These are phyloP conservation scores for Aporophyla lueneburgensis DNA, from an alignment of 2,888 invertebrate genomes.

Conservation along the genomic window DNA sequence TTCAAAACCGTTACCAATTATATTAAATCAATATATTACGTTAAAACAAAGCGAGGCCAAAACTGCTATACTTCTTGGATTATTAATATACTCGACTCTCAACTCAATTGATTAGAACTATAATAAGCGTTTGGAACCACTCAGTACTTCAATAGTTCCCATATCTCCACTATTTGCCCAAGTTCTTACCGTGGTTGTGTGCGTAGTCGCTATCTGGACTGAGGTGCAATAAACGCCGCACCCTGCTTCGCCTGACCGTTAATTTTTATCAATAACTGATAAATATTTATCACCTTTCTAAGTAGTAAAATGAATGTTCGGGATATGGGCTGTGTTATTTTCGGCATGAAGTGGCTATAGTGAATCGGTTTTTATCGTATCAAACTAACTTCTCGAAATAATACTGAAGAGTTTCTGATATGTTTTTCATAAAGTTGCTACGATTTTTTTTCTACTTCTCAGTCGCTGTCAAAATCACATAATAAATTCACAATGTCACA, in stretches of 20 bases:
- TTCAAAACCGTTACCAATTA: slow-evolving; percentile 12
- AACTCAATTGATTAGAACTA: slow-evolving; percentile 20
- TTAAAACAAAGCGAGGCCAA: background rate
- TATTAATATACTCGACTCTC: slow-evolving; percentile 26
- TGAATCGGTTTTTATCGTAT: background rate
- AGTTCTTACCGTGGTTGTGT: slow-evolving; percentile 49
- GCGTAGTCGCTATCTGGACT: slow-evolving; percentile 43
- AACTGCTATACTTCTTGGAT: slow-evolving; percentile 26
- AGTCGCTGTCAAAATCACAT: background rate
- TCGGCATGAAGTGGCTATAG: slow-evolving; percentile 3
- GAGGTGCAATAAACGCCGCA: slow-evolving; percentile 79
- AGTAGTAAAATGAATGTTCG: slow-evolving; percentile 48
- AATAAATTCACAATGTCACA: background rate
- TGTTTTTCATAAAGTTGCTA: background rate
- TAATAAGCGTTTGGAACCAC: slow-evolving; percentile 26
- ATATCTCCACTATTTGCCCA: slow-evolving; percentile 49
- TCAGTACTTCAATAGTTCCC: slow-evolving; percentile 42
- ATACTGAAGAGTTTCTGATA: background rate
- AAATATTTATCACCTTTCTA: slow-evolving; percentile 63
- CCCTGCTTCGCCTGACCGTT: slow-evolving; percentile 78
- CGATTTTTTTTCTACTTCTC: background rate
- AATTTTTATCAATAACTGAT: slow-evolving; percentile 76
- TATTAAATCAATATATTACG: slow-evolving; percentile 16
- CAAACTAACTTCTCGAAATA: background rate
- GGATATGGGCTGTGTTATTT: slow-evolving; percentile 29